These are phyloP conservation scores for Limnephilus rhombicus DNA, from an alignment of 2,888 invertebrate species.

Conservation along the genomic window DNA sequence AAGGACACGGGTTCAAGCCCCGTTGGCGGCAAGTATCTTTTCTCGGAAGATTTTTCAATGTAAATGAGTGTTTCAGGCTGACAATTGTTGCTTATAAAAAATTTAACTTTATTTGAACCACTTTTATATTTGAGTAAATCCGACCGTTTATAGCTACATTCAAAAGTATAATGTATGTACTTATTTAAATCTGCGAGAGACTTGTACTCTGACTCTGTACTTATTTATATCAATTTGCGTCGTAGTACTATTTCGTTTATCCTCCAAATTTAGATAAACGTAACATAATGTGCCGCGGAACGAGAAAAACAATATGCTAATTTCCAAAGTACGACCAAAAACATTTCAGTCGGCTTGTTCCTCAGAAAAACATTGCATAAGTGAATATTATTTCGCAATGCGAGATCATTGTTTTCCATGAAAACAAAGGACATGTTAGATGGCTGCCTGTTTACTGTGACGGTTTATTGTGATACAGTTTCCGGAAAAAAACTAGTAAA, in stretches of 20 bases:
- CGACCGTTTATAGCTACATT: no score
- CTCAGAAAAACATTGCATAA: not conserved
- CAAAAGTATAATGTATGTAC: no score
- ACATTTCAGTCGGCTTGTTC: not conserved
- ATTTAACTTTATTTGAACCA: no score
- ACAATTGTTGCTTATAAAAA: no score
- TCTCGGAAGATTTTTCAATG: no score
- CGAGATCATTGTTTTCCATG: not conserved
- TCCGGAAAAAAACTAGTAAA: not conserved
- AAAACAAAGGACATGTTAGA: not conserved
- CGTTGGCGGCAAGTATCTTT: no score
- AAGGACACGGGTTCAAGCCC: no score
- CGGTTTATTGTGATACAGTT: not conserved
- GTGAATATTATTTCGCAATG: not conserved
- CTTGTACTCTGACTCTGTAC: no score
- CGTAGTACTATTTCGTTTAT: not conserved
- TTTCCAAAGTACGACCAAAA: not conserved
- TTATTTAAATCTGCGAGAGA: no score
- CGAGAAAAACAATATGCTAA: not conserved
- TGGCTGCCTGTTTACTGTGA: not conserved
- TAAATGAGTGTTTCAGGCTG: no score
- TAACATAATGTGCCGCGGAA: not conserved
- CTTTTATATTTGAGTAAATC: no score
- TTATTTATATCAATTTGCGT: no score
- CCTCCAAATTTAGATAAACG: not conserved